phyloP scores from a whole-genome alignment of 2,797 vertebrate genomes.

The Diglossa cyanea region DNA sequence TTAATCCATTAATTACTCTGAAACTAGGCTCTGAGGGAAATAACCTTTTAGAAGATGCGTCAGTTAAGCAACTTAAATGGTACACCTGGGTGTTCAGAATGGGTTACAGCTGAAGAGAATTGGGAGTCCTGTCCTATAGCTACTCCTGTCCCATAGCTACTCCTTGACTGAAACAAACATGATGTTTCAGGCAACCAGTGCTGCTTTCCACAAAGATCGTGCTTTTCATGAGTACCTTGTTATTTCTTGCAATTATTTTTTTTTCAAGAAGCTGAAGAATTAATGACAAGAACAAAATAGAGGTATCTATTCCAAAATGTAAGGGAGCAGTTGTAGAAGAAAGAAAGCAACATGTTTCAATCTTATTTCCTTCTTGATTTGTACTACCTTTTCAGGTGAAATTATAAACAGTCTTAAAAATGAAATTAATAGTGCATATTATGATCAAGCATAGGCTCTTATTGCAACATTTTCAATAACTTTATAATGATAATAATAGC shows the following conservation, averaged over 20 bases:
- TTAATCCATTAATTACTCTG: conserved; percentile 46
- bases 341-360: background rate
- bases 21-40: background rate
- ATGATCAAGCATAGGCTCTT: background rate
- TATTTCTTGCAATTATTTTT: background rate
- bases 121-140: background rate
- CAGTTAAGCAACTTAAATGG: background rate
- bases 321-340: background rate
- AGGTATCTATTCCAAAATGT: background rate
- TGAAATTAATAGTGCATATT: background rate
- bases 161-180: background rate
- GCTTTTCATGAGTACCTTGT: background rate
- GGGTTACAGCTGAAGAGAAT: background rate
- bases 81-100: background rate
- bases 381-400: background rate
- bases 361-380: background rate
- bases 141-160: background rate
- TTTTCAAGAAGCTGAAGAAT: background rate
- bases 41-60: background rate
- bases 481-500: background rate
- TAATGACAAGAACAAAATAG: background rate
- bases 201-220: background rate
- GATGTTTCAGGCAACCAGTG: background rate
- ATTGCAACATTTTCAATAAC: background rate
- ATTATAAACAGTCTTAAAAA: background rate